phyloP scores from a whole-genome alignment of 2,888 invertebrate species.

The Heliconius sara region DNA sequence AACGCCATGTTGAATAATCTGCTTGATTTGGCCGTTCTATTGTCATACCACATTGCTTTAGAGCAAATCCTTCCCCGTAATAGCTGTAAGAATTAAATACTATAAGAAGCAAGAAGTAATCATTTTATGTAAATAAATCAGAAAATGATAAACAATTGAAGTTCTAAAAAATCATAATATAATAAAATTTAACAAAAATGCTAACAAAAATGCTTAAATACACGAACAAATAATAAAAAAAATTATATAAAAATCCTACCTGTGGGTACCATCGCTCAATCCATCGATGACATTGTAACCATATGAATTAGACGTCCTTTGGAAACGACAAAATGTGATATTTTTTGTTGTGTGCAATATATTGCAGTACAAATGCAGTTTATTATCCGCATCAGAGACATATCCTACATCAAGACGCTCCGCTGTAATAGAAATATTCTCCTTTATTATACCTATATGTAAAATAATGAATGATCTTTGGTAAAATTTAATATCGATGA shows the following conservation, averaged over 20 bases:
- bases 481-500: not conserved
- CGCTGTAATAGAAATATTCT: conserved; percentile 58
- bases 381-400: conserved; percentile 57
- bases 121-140: not conserved
- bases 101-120: not conserved
- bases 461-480: not conserved
- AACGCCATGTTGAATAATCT: conserved; percentile 78
- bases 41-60: conserved; percentile 77
- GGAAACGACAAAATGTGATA: conserved; percentile 80
- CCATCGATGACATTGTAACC: conserved; percentile 78
- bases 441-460: not conserved
- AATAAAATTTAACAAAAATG: no score
- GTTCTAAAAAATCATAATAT: not conserved
- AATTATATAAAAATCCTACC: conserved; percentile 57
- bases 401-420: conserved; percentile 77
- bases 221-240: not conserved
- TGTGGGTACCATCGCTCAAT: conserved; percentile 72
- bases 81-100: conserved; percentile 62
- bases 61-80: conserved; percentile 74
- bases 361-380: conserved; percentile 77
- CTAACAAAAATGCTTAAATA: not conserved
- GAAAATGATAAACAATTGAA: not conserved
- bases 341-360: conserved; percentile 69
- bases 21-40: conserved; percentile 64
- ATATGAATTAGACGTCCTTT: conserved; percentile 61